These are phyloP conservation scores for Psephotus haematonotus DNA, from an alignment of 2,113 vertebrate species.

Conservation along the genomic window DNA sequence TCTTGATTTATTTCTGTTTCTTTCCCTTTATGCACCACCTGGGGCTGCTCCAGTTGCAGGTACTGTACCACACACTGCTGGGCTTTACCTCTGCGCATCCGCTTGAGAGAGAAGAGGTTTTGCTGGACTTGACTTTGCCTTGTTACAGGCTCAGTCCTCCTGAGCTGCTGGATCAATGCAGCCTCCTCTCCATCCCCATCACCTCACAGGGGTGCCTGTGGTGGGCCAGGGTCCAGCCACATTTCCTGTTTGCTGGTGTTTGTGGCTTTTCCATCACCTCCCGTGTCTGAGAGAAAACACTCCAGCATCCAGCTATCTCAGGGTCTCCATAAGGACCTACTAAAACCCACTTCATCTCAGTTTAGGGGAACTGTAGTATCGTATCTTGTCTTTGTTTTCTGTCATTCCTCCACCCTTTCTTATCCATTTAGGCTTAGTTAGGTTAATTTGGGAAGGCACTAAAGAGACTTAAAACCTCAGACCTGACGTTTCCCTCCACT, in stretches of 20 bases:
- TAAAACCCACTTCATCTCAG: neutral
- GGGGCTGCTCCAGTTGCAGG: conserved; percentile 76
- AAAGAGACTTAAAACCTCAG: neutral
- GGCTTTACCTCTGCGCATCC: neutral
- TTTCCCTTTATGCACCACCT: neutral
- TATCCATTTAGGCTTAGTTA: neutral
- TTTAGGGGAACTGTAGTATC: neutral
- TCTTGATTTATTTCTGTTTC: conserved; percentile 37
- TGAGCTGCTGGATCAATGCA: neutral
- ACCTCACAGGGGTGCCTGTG: neutral
- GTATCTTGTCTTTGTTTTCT: neutral
- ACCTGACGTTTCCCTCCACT: neutral
- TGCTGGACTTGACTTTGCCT: neutral
- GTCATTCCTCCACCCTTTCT: neutral
- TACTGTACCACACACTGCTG: conserved; percentile 41
- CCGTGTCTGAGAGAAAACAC: neutral
- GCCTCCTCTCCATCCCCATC: neutral
- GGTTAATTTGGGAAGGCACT: neutral
- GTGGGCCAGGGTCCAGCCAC: neutral
- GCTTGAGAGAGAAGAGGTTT: fast-evolving
- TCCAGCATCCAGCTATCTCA: fast-evolving
- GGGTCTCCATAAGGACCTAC: neutral
- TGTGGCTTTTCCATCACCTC: neutral
- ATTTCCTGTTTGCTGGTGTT: neutral
- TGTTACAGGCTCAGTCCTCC: neutral